Evolutionary conservation across 2,888 invertebrate species (phyloP).

Genomic region (Nymphalis urticae): DNA sequence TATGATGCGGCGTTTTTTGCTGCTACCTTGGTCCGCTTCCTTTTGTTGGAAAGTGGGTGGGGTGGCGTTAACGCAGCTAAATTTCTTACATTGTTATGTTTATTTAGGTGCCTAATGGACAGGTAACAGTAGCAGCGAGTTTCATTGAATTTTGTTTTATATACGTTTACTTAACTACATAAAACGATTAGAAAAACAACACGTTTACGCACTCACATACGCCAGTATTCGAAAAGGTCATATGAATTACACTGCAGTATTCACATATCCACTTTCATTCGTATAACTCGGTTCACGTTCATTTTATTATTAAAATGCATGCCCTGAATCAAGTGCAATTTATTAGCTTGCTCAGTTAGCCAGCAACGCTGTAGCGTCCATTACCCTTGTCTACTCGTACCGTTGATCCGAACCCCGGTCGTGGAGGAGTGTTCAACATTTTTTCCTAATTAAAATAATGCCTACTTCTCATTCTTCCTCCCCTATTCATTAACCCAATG

Average conservation of each 20-base stretch:
- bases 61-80: conserved; percentile 60
- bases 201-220: conserved; percentile 11
- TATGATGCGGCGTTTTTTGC: conserved; percentile 76
- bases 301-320: conserved; percentile 40
- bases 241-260: conserved; percentile 24
- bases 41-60: conserved; percentile 66
- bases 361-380: conserved; percentile 38
- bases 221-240: conserved; percentile 24
- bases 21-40: conserved; percentile 56
- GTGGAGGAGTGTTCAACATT: conserved; percentile 58
- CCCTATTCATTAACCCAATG: conserved; percentile 78
- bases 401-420: conserved; percentile 43
- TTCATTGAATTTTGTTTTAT: conserved; percentile 37
- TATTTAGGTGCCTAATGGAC: conserved; percentile 77
- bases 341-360: conserved; percentile 50
- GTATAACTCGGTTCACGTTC: conserved; percentile 25
- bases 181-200: conserved; percentile 22
- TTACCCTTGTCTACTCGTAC: conserved; percentile 39
- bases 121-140: conserved; percentile 61
- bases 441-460: conserved; percentile 81
- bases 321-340: conserved; percentile 53
- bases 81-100: conserved; percentile 68
- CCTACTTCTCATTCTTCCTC: conserved; percentile 71
- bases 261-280: conserved; percentile 21
- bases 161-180: conserved; percentile 17